A percentile compares a stretch with the other conserved stretches of the same genome.
Conservation (phyloP, 2,888 invertebrate species). For the Rotaria sp. region DNA sequence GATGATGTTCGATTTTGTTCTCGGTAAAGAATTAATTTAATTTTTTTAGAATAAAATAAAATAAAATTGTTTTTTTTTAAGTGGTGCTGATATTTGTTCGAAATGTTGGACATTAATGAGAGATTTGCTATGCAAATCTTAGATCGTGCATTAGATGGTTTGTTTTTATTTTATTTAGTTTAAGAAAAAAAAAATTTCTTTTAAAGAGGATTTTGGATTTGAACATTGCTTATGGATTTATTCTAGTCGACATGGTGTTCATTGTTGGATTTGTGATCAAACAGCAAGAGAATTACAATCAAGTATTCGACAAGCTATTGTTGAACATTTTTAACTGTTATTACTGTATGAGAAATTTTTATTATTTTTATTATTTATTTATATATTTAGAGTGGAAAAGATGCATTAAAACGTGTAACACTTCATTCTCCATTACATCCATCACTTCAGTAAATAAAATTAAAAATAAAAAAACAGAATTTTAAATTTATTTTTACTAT, state of each 20-base stretch:
- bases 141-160: conserved; percentile 73
- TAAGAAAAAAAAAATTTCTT: conserved; percentile 40
- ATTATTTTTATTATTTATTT: conserved; percentile 44
- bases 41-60: too few relatives aligned
- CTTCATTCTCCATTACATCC: conserved; percentile 66
- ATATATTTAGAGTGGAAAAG: conserved; percentile 65
- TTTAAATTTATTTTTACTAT: neutral
- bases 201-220: conserved; percentile 85
- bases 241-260: conserved; percentile 92
- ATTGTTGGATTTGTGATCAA: conserved; percentile 95
- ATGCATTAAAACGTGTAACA: conserved; percentile 67
- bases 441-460: conserved; percentile 67
- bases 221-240: conserved; percentile 90
- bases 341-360: conserved; percentile 49
- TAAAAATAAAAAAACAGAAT: neutral
- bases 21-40: conserved; percentile 43
- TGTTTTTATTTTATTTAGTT: conserved; percentile 35
- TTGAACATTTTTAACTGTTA: conserved; percentile 74
- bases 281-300: conserved; percentile 70
- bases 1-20: conserved; percentile 87
- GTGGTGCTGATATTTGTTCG: conserved; percentile 64
- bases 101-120: conserved; percentile 98
- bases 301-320: conserved; percentile 70
- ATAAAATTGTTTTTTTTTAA: neutral
- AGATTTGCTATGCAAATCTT: conserved; percentile 80